phyloP scores from a whole-genome alignment of 1,140 invertebrate species.

The Atopsyche davidsoni region DNA sequence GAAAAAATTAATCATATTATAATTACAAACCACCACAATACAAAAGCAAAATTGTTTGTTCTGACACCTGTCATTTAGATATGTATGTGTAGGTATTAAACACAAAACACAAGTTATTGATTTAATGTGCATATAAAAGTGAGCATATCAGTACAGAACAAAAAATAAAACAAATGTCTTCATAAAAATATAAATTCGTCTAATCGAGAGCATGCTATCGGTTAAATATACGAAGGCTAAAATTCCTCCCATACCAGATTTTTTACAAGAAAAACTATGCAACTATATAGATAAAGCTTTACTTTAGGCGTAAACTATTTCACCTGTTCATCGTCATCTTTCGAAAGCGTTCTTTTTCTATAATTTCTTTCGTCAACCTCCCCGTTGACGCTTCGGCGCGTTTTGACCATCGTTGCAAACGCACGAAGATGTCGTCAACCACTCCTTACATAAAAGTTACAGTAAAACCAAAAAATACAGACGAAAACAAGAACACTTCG shows the following conservation, averaged over 20 bases:
- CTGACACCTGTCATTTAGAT: not conserved
- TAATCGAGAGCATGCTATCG: too few species aligned
- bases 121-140: too few species aligned
- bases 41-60: not conserved
- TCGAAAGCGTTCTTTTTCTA: conserved; percentile 43
- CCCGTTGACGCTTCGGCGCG: conserved; percentile 48
- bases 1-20: conserved; percentile 11
- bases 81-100: not conserved
- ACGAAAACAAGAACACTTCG: not conserved
- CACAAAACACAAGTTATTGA: too few species aligned
- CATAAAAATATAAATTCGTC: too few species aligned
- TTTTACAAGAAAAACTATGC: too few species aligned
- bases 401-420: conserved; percentile 41
- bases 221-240: too few species aligned
- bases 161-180: too few species aligned
- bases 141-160: too few species aligned
- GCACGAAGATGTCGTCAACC: not conserved
- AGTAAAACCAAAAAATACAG: conserved; percentile 1
- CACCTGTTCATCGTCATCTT: conserved; percentile 48
- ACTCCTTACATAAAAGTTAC: conserved; percentile 20
- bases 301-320: conserved; percentile 26
- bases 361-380: conserved; percentile 47
- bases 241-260: too few species aligned
- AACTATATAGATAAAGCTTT: too few species aligned
- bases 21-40: not conserved